Conservation (phyloP, 2,797 vertebrate species). For the Cryptoblepharus egeriae region DNA sequence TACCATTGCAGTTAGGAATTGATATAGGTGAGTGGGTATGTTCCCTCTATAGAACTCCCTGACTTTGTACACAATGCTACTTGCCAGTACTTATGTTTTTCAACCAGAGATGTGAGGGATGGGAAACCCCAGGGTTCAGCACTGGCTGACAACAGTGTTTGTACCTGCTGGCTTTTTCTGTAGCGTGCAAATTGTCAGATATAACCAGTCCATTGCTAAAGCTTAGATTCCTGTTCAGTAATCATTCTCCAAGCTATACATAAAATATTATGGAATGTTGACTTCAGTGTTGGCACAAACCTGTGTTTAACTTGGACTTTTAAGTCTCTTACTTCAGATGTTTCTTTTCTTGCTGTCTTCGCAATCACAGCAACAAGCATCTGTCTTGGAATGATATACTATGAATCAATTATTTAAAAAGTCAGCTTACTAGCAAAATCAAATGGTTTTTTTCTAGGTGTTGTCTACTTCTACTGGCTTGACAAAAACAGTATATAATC, state of each 20-base stretch:
- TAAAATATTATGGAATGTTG: not conserved
- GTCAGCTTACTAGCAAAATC: slow-evolving; percentile 64
- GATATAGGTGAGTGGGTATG: not conserved
- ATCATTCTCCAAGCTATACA: not conserved
- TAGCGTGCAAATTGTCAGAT: not conserved
- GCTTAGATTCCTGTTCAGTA: not conserved
- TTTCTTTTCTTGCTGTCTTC: slow-evolving; percentile 20
- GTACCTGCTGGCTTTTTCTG: not conserved
- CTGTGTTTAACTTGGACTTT: not conserved
- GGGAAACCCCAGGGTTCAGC: not conserved
- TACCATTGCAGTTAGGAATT: not conserved
- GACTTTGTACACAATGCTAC: not conserved
- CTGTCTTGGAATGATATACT: slow-evolving; percentile 31
- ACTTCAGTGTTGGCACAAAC: not conserved
- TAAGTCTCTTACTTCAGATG: slow-evolving; percentile 38
- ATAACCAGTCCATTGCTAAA: not conserved
- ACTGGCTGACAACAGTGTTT: not conserved
- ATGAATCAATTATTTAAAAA: slow-evolving; percentile 37
- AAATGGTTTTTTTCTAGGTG: slow-evolving; percentile 85
- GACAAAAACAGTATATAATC: slow-evolving; percentile 98
- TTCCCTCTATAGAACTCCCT: not conserved
- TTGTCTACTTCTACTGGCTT: slow-evolving; percentile 95
- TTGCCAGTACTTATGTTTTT: not conserved
- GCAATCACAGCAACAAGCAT: slow-evolving; percentile 53
- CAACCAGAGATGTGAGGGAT: not conserved